Evolutionary conservation across 2,888 invertebrate species (phyloP).

Genomic region (Torymus aiolomorphi): DNA sequence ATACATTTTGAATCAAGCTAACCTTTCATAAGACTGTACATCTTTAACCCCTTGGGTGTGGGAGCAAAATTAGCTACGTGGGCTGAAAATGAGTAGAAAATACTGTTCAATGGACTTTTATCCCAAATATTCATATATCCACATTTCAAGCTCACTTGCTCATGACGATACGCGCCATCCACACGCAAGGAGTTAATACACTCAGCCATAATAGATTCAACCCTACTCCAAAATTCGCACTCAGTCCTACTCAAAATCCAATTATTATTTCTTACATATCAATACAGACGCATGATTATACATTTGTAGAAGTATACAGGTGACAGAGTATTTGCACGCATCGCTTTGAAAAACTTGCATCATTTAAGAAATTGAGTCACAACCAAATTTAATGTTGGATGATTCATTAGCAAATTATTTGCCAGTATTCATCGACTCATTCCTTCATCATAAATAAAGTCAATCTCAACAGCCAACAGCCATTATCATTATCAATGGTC

Average conservation of each 20-base stretch:
- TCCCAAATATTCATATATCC: constrained; percentile 54
- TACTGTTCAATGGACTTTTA: constrained; percentile 52
- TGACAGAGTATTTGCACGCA: not conserved
- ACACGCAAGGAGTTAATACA: constrained; percentile 59
- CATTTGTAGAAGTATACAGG: constrained; percentile 8
- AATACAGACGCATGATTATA: constrained; percentile 29
- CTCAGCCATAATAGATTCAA: constrained; percentile 55
- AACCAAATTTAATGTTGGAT: constrained; percentile 28
- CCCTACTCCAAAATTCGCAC: constrained; percentile 39
- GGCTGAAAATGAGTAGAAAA: constrained; percentile 58
- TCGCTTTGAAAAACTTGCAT: not conserved
- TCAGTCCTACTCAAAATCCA: constrained; percentile 38
- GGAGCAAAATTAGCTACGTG: constrained; percentile 60
- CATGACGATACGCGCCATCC: constrained; percentile 58
- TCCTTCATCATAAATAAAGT: constrained; percentile 36
- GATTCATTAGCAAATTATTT: constrained; percentile 37
- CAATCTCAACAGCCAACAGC: not conserved
- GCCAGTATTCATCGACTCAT: not conserved
- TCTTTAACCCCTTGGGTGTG: constrained; percentile 60
- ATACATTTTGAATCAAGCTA: constrained; percentile 52
- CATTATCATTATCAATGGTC: constrained; percentile 35
- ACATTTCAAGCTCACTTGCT: constrained; percentile 60
- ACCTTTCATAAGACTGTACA: constrained; percentile 55
- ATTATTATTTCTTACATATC: constrained; percentile 14
- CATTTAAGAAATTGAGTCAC: constrained; percentile 11